Percentiles rank a stretch among this genome's conserved stretches.
These are phyloP conservation scores for Lacerta bilineata DNA, from an alignment of 2,797 vertebrate genomes.

Conservation along the genomic window DNA sequence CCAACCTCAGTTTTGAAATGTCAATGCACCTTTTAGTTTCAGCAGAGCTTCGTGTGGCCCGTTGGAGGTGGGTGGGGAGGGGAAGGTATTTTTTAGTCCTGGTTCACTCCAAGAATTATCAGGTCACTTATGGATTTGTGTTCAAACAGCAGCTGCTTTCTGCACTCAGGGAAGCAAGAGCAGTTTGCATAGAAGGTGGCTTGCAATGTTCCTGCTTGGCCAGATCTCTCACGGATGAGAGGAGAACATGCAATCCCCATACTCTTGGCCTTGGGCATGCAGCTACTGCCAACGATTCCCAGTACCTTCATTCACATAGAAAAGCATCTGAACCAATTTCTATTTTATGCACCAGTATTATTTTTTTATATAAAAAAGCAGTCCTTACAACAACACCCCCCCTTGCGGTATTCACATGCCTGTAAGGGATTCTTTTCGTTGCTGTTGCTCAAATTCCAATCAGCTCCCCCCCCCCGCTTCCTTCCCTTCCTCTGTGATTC, in stretches of 20 bases:
- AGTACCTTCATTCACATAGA: constrained; percentile 73
- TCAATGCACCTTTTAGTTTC: constrained; percentile 5
- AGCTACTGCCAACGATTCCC: constrained; percentile 61
- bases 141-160: background rate
- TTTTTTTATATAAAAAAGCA: constrained; percentile 62
- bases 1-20: constrained; percentile 9
- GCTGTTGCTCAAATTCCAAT: constrained; percentile 68
- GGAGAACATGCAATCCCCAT: constrained; percentile 62
- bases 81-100: background rate
- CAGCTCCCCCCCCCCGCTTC: constrained; percentile 68
- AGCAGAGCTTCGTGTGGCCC: background rate
- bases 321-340: constrained; percentile 82
- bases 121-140: background rate
- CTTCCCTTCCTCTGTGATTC: constrained; percentile 70
- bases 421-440: constrained; percentile 55
- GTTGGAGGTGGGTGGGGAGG: background rate
- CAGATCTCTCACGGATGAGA: constrained; percentile 13
- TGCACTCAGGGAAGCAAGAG: background rate
- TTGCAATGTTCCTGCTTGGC: background rate
- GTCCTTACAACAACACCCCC: constrained; percentile 24
- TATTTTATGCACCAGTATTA: constrained; percentile 81
- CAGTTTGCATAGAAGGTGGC: background rate
- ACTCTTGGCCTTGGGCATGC: constrained; percentile 42
- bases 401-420: constrained; percentile 74
- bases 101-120: background rate